Conservation (phyloP, 2,888 invertebrate genomes). For the Xylophagus ater region DNA sequence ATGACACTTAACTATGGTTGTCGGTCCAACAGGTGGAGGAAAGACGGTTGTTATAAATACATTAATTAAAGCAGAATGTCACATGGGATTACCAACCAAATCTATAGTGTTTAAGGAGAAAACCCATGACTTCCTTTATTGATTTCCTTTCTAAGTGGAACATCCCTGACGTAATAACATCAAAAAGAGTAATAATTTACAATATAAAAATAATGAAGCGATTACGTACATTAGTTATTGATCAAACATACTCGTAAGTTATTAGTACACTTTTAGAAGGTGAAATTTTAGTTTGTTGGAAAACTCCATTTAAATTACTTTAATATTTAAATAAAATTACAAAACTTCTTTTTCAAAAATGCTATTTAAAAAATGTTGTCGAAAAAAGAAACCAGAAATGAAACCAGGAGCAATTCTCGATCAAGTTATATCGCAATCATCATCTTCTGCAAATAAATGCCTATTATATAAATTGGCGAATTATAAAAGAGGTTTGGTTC, state of each 20-base stretch:
- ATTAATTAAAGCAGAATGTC: constrained; percentile 65
- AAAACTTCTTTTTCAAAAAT: too few species aligned
- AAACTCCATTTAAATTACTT: neutral
- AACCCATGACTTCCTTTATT: too few species aligned
- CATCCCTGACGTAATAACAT: too few species aligned
- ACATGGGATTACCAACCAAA: constrained; percentile 67
- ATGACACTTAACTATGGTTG: constrained; percentile 84
- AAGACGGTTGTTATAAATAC: constrained; percentile 70
- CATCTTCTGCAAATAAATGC: constrained; percentile 72
- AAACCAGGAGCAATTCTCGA: constrained; percentile 69
- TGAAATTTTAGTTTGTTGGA: too few species aligned
- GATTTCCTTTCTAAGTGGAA: too few species aligned
- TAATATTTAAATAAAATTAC: too few species aligned
- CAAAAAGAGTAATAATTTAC: too few species aligned
- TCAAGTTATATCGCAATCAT: constrained; percentile 76
- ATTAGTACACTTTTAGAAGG: too few species aligned
- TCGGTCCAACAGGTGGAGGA: constrained; percentile 81
- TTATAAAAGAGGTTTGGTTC: constrained; percentile 63
- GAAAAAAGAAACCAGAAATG: constrained; percentile 37
- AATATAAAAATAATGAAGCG: too few species aligned
- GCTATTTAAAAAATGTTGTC: constrained; percentile 33
- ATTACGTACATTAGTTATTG: too few species aligned
- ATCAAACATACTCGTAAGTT: too few species aligned
- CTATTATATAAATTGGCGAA: constrained; percentile 78
- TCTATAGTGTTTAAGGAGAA: constrained; percentile 68